Percentiles rank a stretch among this genome's conserved stretches.
Conservation (phyloP, 1,140 invertebrate species). For the Triops cancriformis region DNA sequence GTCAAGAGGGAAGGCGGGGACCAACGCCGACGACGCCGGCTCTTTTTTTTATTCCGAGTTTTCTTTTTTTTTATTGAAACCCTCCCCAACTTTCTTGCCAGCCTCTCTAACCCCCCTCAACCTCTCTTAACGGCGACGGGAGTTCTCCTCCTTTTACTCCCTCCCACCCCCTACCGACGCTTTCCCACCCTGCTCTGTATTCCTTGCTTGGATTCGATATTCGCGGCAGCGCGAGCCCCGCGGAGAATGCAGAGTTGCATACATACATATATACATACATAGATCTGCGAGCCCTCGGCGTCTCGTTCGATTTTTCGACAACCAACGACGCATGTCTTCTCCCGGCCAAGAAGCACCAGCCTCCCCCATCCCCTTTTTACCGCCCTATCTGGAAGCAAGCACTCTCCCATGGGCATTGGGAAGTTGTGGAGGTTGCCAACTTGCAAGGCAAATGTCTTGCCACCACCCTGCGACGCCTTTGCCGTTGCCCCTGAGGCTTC, state of each 20-base stretch:
- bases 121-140: neutral
- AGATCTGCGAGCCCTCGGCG: neutral
- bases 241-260: neutral
- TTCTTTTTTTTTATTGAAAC: neutral
- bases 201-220: neutral
- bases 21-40: neutral
- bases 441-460: slow-evolving; percentile 13
- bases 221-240: slow-evolving; percentile 5
- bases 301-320: neutral
- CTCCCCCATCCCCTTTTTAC: neutral
- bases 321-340: slow-evolving; percentile 5
- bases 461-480: slow-evolving; percentile 4
- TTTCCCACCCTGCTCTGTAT: neutral
- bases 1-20: slow-evolving; percentile 11
- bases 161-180: neutral
- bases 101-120: neutral
- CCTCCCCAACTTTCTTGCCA: neutral
- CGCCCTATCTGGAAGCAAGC: neutral
- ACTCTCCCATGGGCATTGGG: neutral
- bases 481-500: neutral
- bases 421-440: slow-evolving; percentile 13
- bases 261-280: slow-evolving; percentile 6
- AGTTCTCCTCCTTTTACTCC: neutral
- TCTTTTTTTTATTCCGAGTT: neutral
- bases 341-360: neutral